These are phyloP conservation scores for Dryas iulia DNA, from an alignment of 1,140 invertebrate species.

Conservation along the genomic window DNA sequence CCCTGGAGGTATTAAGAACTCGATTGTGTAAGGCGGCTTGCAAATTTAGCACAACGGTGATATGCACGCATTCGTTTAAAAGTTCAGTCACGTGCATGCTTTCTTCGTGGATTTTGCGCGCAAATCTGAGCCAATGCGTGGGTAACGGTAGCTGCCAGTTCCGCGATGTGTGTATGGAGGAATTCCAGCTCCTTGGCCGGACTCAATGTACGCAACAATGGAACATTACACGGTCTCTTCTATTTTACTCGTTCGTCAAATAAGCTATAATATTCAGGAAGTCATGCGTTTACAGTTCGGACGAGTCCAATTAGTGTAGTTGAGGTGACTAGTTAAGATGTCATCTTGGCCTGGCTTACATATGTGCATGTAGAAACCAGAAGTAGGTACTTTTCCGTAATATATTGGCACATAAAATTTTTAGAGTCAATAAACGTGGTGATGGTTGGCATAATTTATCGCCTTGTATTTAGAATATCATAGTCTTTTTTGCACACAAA, in stretches of 20 bases:
- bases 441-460: slow-evolving; percentile 13
- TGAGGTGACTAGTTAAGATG: not conserved
- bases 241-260: slow-evolving; percentile 19
- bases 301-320: not conserved
- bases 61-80: slow-evolving; percentile 58
- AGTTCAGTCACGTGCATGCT: slow-evolving; percentile 69
- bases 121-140: slow-evolving; percentile 65
- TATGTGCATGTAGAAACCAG: not conserved
- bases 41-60: slow-evolving; percentile 39
- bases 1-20: slow-evolving; percentile 40
- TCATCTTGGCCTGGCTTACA: not conserved
- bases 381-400: slow-evolving; percentile 1
- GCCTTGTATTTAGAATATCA: not conserved
- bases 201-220: slow-evolving; percentile 33
- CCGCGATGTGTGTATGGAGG: slow-evolving; percentile 50
- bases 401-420: not conserved
- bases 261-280: slow-evolving; percentile 26
- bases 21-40: slow-evolving; percentile 35
- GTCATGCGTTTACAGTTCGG: slow-evolving; percentile 16
- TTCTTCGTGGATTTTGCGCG: slow-evolving; percentile 76
- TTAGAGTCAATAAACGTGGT: slow-evolving; percentile 3
- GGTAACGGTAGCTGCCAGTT: slow-evolving; percentile 71
- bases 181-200: slow-evolving; percentile 36
- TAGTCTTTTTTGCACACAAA: slow-evolving; percentile 12
- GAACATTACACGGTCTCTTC: slow-evolving; percentile 35